Evolutionary conservation across 2,797 vertebrate species (phyloP).

Genomic region (Spinus pinus): DNA sequence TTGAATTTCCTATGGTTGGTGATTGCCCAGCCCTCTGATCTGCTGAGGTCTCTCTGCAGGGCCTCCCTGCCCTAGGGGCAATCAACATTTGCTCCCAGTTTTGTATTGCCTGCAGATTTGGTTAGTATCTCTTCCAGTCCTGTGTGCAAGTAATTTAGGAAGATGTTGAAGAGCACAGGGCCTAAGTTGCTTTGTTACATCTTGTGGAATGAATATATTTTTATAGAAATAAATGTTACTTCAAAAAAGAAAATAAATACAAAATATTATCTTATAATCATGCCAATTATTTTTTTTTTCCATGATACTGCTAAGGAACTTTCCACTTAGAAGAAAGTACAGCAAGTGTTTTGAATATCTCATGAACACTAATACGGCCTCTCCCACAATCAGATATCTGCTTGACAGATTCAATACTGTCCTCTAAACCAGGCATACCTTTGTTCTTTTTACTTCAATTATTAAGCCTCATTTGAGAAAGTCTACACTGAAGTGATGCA

Average conservation of each 20-base stretch:
- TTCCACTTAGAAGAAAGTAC: not conserved
- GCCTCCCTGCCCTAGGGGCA: not conserved
- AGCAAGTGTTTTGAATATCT: not conserved
- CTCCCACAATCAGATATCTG: not conserved
- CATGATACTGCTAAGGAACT: not conserved
- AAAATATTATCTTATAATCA: not conserved
- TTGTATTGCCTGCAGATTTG: rapidly evolving
- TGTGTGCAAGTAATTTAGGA: not conserved
- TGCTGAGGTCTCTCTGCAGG: not conserved
- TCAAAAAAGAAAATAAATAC: not conserved
- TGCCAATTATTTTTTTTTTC: not conserved
- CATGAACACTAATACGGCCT: not conserved
- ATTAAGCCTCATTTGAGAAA: not conserved
- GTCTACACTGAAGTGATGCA: not conserved
- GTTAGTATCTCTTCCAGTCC: not conserved
- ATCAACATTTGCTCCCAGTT: not conserved
- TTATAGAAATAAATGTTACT: not conserved
- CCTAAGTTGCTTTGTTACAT: not conserved
- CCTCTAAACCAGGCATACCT: not conserved
- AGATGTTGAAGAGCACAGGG: not conserved
- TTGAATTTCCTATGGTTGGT: not conserved
- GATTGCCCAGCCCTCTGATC: not conserved
- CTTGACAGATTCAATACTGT: not conserved
- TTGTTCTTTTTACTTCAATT: not conserved
- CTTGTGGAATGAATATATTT: not conserved